phyloP scores from a whole-genome alignment of 2,888 invertebrate species.

The Xylota segnis region DNA sequence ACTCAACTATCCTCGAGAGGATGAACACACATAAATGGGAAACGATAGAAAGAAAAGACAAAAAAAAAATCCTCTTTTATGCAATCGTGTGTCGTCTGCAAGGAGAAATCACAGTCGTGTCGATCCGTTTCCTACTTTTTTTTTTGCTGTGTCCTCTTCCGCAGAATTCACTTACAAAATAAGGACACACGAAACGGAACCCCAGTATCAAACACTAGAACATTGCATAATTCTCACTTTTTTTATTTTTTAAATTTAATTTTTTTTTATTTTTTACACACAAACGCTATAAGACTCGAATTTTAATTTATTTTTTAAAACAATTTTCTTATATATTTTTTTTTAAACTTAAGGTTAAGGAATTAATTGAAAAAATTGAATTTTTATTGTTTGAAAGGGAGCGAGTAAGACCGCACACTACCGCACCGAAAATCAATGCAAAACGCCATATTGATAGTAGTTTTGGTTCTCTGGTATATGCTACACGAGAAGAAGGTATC shows the following conservation, averaged over 20 bases:
- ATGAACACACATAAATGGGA: slow-evolving; percentile 26
- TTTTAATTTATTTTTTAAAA: background rate
- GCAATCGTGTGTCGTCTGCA: slow-evolving; percentile 56
- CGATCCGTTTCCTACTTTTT: slow-evolving; percentile 40
- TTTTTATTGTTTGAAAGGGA: slow-evolving; percentile 63
- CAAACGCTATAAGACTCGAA: background rate
- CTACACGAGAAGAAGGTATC: slow-evolving; percentile 62
- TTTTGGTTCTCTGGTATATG: slow-evolving; percentile 63
- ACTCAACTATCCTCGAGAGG: slow-evolving; percentile 36
- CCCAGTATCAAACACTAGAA: slow-evolving; percentile 31
- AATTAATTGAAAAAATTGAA: slow-evolving; percentile 30
- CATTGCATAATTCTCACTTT: slow-evolving; percentile 61
- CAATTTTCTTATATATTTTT: background rate
- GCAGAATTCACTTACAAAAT: slow-evolving; percentile 53
- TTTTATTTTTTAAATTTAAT: slow-evolving; percentile 11
- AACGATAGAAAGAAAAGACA: slow-evolving; percentile 14
- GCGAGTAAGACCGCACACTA: slow-evolving; percentile 68
- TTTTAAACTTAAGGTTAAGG: slow-evolving; percentile 25
- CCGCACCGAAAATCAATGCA: slow-evolving; percentile 79
- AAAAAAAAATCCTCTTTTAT: slow-evolving; percentile 62
- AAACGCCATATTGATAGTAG: slow-evolving; percentile 78
- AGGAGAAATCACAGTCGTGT: slow-evolving; percentile 54
- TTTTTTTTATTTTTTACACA: slow-evolving; percentile 9
- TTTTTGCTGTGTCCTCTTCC: slow-evolving; percentile 44
- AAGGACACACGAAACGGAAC: slow-evolving; percentile 48